A percentile compares a stretch with the other conserved stretches of the same genome.
phyloP scores from a whole-genome alignment of 2,113 vertebrate species.

The Paralichthys olivaceus region DNA sequence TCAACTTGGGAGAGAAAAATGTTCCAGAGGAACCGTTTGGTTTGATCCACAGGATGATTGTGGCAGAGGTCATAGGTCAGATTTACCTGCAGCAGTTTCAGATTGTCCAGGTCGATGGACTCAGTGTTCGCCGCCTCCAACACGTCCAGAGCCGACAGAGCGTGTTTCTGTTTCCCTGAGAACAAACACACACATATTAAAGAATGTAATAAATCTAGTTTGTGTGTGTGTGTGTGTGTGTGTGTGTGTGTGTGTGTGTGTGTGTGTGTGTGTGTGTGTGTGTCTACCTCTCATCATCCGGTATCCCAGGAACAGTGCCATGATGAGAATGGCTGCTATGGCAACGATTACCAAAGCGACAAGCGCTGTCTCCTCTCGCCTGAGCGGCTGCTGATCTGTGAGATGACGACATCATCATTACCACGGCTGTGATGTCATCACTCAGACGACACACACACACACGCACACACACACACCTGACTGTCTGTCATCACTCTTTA shows the following conservation, averaged over 20 bases:
- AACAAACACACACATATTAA: constrained; percentile 26
- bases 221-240: background rate
- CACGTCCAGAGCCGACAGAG: constrained; percentile 89
- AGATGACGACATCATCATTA: constrained; percentile 11
- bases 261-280: constrained; percentile 12
- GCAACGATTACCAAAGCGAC: constrained; percentile 89
- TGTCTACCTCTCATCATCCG: constrained; percentile 90
- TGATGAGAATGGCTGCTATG: constrained; percentile 87
- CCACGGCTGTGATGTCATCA: background rate
- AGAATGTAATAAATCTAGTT: background rate
- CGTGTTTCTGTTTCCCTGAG: constrained; percentile 89
- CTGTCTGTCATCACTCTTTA: constrained; percentile 11
- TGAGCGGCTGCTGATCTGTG: constrained; percentile 71
- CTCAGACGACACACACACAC: no score
- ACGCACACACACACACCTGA: constrained; percentile 34
- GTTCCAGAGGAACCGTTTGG: no score
- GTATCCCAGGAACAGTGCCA: constrained; percentile 90
- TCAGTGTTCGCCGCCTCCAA: constrained; percentile 90
- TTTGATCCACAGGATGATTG: background rate
- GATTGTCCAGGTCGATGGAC: constrained; percentile 89
- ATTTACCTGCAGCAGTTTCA: constrained; percentile 91
- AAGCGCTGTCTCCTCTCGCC: constrained; percentile 87
- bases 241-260: background rate
- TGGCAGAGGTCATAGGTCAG: background rate
- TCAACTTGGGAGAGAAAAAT: background rate